Evolutionary conservation across 2,797 vertebrate genomes (phyloP).

Genomic region (Lithobates pipiens): DNA sequence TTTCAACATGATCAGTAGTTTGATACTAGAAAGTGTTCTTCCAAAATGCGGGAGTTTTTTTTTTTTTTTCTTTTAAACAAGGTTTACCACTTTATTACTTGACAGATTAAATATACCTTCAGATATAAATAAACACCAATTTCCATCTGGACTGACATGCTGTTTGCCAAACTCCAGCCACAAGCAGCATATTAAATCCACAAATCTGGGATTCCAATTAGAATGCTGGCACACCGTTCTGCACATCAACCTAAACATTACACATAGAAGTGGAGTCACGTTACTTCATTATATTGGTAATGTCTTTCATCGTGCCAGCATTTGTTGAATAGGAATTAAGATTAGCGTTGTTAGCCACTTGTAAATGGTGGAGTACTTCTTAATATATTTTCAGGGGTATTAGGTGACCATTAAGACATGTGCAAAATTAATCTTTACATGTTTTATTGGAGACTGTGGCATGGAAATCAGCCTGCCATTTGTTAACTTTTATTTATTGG

Average conservation of each 20-base stretch:
- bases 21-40: background rate
- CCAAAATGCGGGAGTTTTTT: background rate
- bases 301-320: constrained; percentile 38
- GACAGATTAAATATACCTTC: constrained; percentile 57
- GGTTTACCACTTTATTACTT: constrained; percentile 50
- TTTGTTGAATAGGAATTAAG: constrained; percentile 31
- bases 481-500: constrained; percentile 57
- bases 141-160: constrained; percentile 52
- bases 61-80: constrained; percentile 42
- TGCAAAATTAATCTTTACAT: constrained; percentile 46
- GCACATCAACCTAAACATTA: constrained; percentile 41
- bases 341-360: background rate
- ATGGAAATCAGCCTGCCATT: constrained; percentile 57
- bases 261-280: constrained; percentile 46
- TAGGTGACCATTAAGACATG: constrained; percentile 49
- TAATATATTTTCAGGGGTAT: constrained; percentile 32
- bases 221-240: constrained; percentile 29
- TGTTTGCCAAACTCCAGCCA: constrained; percentile 52
- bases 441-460: constrained; percentile 43
- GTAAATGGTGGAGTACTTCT: constrained; percentile 6
- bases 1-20: background rate
- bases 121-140: constrained; percentile 59
- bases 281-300: constrained; percentile 58
- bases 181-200: constrained; percentile 58
- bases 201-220: constrained; percentile 60